Evolutionary conservation across 2,113 vertebrate genomes (phyloP).

Genomic region (Notothenia rossii): DNA sequence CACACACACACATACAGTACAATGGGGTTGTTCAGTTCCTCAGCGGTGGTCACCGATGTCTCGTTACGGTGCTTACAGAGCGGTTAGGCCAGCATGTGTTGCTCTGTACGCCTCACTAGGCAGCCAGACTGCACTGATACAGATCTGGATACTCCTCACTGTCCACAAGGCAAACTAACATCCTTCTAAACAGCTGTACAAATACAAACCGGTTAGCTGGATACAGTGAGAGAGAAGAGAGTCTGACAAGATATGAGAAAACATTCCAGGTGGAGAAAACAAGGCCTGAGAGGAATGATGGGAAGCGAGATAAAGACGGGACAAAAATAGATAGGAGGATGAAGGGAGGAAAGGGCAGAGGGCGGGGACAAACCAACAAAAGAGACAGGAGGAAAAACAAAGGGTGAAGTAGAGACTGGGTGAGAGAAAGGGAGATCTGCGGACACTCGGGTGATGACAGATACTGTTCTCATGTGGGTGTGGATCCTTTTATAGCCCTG

Average conservation of each 20-base stretch:
- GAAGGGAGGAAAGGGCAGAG: constrained; percentile 40
- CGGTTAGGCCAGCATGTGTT: constrained; percentile 61
- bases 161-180: constrained; percentile 62
- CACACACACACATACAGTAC: neutral
- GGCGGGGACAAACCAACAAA: constrained; percentile 60
- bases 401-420: constrained; percentile 46
- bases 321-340: constrained; percentile 41
- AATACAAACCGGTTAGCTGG: constrained; percentile 42
- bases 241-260: constrained; percentile 5
- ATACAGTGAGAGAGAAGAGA: constrained; percentile 32
- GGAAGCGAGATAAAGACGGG: constrained; percentile 22
- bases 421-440: constrained; percentile 55
- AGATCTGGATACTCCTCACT: constrained; percentile 40
- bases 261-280: constrained; percentile 53
- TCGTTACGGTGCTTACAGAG: constrained; percentile 63
- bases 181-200: constrained; percentile 70
- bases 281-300: constrained; percentile 22
- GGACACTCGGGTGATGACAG: constrained; percentile 73
- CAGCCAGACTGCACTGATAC: constrained; percentile 59
- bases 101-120: constrained; percentile 65
- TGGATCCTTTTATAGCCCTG: constrained; percentile 74
- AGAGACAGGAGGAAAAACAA: constrained; percentile 55
- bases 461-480: constrained; percentile 73
- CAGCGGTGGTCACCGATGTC: constrained; percentile 56
- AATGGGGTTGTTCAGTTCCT: constrained; percentile 22